phyloP scores from a whole-genome alignment of 2,113 vertebrate genomes.

The Pholis gunnellus region DNA sequence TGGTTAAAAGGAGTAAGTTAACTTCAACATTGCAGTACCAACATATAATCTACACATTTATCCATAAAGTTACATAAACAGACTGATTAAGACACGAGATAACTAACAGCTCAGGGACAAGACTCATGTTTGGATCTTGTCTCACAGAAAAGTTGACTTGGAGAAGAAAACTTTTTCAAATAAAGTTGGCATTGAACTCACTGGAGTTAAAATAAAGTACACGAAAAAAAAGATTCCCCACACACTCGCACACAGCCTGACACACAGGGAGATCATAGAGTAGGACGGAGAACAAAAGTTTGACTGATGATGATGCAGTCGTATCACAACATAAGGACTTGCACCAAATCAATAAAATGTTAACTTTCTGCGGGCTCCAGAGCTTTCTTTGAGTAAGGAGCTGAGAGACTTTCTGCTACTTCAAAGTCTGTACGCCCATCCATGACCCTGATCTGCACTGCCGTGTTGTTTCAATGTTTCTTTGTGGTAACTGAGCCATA shows the following conservation, averaged over 20 bases:
- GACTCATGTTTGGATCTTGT: not conserved
- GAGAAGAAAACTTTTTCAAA: conserved; percentile 1
- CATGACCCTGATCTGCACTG: not conserved
- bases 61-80: not conserved
- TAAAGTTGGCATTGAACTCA: not conserved
- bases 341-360: conserved; percentile 10
- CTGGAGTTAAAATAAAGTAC: not conserved
- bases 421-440: not conserved
- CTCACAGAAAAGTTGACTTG: not conserved
- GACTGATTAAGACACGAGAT: not conserved
- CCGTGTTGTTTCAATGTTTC: not conserved
- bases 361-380: not conserved
- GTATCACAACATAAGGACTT: not conserved
- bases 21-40: not conserved
- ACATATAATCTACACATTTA: not conserved
- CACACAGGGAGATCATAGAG: not conserved
- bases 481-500: not conserved
- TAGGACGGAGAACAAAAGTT: conserved; percentile 4
- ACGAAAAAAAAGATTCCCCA: conserved; percentile 2
- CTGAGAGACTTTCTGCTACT: conserved; percentile 1
- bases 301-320: conserved; percentile 12
- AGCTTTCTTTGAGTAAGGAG: not conserved
- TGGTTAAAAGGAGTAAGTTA: not conserved
- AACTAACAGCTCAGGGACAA: not conserved
- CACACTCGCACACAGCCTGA: not conserved